phyloP scores from a whole-genome alignment of 2,797 vertebrate species.

The Sphenodon punctatus region DNA sequence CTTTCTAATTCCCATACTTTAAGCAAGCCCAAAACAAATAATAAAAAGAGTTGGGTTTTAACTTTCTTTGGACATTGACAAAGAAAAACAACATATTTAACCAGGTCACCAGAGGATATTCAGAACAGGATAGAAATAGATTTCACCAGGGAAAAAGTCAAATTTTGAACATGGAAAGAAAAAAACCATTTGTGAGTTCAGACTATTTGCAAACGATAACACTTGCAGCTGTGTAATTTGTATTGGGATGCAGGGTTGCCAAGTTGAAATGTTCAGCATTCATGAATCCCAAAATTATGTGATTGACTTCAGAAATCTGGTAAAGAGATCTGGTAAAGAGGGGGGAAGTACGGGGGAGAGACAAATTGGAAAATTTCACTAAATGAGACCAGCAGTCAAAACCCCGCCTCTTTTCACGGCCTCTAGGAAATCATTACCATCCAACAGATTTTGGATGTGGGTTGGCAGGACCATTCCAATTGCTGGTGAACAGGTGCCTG shows the following conservation, averaged over 20 bases:
- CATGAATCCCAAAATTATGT: background rate
- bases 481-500: conserved; percentile 73
- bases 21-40: too few relatives aligned
- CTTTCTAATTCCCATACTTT: too few relatives aligned
- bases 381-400: conserved; percentile 59
- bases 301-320: conserved; percentile 9
- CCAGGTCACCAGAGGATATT: background rate
- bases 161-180: background rate
- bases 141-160: background rate
- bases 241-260: background rate
- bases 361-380: conserved; percentile 59
- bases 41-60: background rate
- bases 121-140: background rate
- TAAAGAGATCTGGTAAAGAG: background rate
- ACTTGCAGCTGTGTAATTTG: background rate
- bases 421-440: conserved; percentile 70
- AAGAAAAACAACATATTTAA: background rate
- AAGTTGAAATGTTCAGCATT: background rate
- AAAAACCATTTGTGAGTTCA: background rate
- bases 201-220: background rate
- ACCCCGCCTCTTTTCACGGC: conserved; percentile 63
- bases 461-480: conserved; percentile 73
- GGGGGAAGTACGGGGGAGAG: background rate
- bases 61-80: background rate
- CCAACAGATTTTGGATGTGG: conserved; percentile 74